Conservation (phyloP, 2,888 invertebrate species). For the Eilema caniola region DNA sequence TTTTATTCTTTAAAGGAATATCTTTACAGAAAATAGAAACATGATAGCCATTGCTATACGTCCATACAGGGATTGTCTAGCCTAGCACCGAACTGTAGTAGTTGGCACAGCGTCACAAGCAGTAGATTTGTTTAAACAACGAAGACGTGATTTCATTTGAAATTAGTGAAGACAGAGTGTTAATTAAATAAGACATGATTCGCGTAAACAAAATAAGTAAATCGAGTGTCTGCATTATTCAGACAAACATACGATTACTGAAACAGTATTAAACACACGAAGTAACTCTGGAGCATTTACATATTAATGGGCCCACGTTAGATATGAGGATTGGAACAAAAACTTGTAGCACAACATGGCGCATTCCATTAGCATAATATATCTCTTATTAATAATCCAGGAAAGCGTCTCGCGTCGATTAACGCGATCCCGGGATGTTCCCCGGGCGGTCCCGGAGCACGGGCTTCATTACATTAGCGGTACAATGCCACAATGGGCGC, state of each 20-base stretch:
- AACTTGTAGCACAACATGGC: constrained; percentile 49
- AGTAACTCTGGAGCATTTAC: constrained; percentile 22
- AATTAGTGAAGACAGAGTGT: not conserved
- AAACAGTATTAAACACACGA: not conserved
- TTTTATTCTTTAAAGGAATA: not conserved
- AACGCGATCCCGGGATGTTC: constrained; percentile 36
- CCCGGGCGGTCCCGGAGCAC: constrained; percentile 24
- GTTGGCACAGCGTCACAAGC: not conserved
- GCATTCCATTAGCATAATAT: constrained; percentile 48
- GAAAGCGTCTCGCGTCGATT: constrained; percentile 40
- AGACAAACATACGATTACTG: constrained; percentile 13
- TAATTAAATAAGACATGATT: constrained; percentile 8
- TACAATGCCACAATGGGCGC: constrained; percentile 41
- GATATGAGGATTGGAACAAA: constrained; percentile 41
- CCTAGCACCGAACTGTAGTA: not conserved
- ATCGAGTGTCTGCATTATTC: constrained; percentile 7
- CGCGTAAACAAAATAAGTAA: constrained; percentile 13
- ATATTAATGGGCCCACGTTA: constrained; percentile 38
- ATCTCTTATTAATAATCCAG: constrained; percentile 50
- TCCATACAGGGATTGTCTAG: not conserved
- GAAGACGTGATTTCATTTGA: not conserved
- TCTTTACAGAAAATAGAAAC: not conserved
- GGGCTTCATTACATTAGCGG: constrained; percentile 50
- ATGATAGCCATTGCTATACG: not conserved
- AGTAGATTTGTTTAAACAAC: not conserved